Percentiles rank a stretch among this genome's conserved stretches.
These are phyloP conservation scores for Galerucella nymphaeae DNA, from an alignment of 2,888 invertebrate species.

Conservation along the genomic window DNA sequence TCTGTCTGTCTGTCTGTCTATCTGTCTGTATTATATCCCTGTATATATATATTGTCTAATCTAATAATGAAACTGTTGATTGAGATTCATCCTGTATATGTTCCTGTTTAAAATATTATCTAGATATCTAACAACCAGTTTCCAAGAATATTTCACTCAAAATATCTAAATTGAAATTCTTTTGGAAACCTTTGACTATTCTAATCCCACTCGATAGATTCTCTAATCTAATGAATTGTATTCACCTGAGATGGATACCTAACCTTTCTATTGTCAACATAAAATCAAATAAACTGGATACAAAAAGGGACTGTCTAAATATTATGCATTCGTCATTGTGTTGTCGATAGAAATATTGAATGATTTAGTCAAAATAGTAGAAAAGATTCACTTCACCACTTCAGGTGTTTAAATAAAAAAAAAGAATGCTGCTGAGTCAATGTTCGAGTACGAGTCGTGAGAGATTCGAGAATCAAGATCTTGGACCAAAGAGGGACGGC, in stretches of 20 bases:
- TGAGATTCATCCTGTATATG: too few species aligned
- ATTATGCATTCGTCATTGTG: conserved; percentile 43
- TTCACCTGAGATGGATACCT: conserved; percentile 16
- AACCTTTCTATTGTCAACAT: conserved; percentile 23
- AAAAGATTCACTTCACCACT: conserved; percentile 44
- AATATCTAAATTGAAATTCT: background rate
- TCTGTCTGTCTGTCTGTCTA: too few species aligned
- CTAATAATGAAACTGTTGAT: too few species aligned
- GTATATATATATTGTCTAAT: too few species aligned
- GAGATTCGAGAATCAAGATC: conserved; percentile 26
- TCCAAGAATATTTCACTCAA: too few species aligned
- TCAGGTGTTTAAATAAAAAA: conserved; percentile 41
- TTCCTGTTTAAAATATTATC: too few species aligned
- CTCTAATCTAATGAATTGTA: conserved; percentile 17
- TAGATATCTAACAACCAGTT: too few species aligned
- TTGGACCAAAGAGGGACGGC: conserved; percentile 20
- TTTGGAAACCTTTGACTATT: background rate
- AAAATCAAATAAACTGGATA: conserved; percentile 26
- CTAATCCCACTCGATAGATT: too few species aligned
- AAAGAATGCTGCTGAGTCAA: conserved; percentile 39
- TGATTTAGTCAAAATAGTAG: conserved; percentile 41
- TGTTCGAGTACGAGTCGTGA: conserved; percentile 27
- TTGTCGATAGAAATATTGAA: conserved; percentile 40
- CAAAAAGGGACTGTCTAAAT: conserved; percentile 1
- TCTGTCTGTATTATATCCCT: too few species aligned